phyloP scores from a whole-genome alignment of 2,888 invertebrate genomes.

The Argyresthia albistria region DNA sequence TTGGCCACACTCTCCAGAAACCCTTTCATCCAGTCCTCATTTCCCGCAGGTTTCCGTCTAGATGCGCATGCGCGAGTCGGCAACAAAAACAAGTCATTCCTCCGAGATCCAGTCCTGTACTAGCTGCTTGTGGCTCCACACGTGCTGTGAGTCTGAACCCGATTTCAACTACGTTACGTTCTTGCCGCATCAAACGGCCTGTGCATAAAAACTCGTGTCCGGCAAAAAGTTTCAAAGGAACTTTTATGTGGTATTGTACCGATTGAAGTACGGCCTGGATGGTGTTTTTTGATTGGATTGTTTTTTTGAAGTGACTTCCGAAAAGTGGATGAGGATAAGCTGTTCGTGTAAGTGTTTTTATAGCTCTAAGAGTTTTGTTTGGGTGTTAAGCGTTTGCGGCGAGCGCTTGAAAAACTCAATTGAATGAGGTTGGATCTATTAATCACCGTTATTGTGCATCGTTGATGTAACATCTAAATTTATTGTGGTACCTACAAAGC shows the following conservation, averaged over 20 bases:
- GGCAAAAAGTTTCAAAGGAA: conserved; percentile 1
- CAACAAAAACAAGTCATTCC: conserved; percentile 1
- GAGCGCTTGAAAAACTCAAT: too few relatives aligned
- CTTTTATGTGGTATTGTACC: conserved; percentile 2
- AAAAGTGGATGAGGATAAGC: neutral
- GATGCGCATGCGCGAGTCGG: neutral
- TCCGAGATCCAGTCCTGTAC: neutral
- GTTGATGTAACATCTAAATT: too few relatives aligned
- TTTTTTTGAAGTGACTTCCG: conserved; percentile 1
- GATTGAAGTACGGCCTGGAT: neutral
- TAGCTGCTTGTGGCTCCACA: neutral
- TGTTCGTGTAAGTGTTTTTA: neutral
- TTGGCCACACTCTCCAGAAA: neutral
- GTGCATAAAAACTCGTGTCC: neutral
- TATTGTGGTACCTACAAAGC: too few relatives aligned
- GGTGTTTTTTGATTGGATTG: conserved; percentile 1
- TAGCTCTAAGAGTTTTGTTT: neutral
- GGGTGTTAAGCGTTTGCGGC: neutral
- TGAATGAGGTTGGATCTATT: too few relatives aligned
- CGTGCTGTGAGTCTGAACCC: neutral
- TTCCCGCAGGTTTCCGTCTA: neutral
- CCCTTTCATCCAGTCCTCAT: neutral
- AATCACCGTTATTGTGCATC: too few relatives aligned
- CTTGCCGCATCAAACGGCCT: neutral
- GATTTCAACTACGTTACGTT: neutral